These are phyloP conservation scores for Rhopalosiphum nymphaeae DNA, from an alignment of 2,888 invertebrate species.

Conservation along the genomic window DNA sequence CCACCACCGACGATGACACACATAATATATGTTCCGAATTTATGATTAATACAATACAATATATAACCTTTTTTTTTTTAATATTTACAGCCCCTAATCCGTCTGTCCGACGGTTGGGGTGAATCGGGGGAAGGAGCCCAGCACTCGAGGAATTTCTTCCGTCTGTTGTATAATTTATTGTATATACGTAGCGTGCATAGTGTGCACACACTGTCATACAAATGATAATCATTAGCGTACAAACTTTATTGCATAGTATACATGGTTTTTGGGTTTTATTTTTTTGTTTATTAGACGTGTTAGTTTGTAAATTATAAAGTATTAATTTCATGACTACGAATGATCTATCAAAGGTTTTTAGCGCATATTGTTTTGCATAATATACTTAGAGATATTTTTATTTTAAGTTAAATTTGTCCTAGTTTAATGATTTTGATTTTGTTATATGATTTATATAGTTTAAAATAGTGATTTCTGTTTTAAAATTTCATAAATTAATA, in stretches of 20 bases:
- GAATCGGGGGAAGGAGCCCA: neutral
- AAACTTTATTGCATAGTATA: neutral
- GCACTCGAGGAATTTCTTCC: neutral
- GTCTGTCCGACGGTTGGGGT: neutral
- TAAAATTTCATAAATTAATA: neutral
- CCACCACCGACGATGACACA: neutral
- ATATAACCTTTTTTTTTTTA: neutral
- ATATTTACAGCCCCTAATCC: slow-evolving; percentile 39
- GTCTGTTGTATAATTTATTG: neutral
- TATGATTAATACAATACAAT: slow-evolving; percentile 45
- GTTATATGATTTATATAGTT: neutral
- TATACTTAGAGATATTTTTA: neutral
- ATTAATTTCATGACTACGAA: neutral
- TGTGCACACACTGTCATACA: neutral
- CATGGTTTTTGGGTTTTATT: neutral
- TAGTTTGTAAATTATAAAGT: neutral
- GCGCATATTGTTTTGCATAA: neutral
- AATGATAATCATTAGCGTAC: neutral
- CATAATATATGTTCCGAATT: neutral
- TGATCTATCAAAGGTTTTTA: neutral
- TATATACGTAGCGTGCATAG: neutral
- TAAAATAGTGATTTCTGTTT: neutral
- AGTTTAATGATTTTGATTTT: neutral
- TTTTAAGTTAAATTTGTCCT: neutral
- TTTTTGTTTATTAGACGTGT: neutral